These are phyloP conservation scores for Lutjanus erythropterus DNA, from an alignment of 2,113 vertebrate genomes.

Conservation along the genomic window DNA sequence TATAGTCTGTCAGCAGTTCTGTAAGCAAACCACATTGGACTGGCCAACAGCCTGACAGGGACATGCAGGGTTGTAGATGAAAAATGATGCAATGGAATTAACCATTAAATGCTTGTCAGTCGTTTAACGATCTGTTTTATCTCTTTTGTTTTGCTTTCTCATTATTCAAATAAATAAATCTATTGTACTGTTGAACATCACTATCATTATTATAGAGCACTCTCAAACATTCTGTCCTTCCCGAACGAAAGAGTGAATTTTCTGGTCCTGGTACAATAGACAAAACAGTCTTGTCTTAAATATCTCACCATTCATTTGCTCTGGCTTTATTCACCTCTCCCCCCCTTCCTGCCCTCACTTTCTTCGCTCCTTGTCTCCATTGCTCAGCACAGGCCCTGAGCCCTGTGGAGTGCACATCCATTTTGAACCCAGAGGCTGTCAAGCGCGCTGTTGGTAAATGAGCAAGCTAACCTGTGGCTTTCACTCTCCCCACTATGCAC, in stretches of 20 bases:
- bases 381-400: constrained; percentile 54
- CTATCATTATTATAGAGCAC: background rate
- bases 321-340: constrained; percentile 9
- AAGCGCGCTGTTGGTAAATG: constrained; percentile 58
- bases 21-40: constrained; percentile 15
- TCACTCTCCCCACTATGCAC: constrained; percentile 30
- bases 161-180: background rate
- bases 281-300: background rate
- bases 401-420: constrained; percentile 47
- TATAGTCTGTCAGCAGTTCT: background rate
- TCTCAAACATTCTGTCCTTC: background rate
- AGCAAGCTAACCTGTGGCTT: constrained; percentile 57
- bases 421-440: constrained; percentile 54
- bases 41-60: background rate
- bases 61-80: background rate
- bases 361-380: constrained; percentile 39
- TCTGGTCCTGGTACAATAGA: background rate
- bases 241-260: background rate
- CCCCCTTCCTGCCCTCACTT: constrained; percentile 18
- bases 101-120: background rate
- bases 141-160: background rate
- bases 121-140: background rate
- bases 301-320: background rate
- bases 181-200: background rate
- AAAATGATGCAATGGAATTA: background rate